Evolutionary conservation across 2,113 vertebrate species (phyloP).

Genomic region (Rallus limicola): DNA sequence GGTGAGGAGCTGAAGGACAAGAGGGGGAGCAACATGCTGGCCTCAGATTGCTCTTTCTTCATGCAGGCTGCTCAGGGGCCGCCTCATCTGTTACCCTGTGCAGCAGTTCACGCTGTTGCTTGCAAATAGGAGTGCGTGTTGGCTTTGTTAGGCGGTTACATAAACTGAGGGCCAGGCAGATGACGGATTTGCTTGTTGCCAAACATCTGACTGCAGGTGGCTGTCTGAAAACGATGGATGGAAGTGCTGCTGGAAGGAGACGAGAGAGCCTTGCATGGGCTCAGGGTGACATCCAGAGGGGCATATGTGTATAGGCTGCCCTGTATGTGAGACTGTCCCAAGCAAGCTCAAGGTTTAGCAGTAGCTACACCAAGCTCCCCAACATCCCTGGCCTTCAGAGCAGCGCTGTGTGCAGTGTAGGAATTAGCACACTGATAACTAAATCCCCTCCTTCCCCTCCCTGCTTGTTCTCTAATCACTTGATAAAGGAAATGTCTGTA

Average conservation of each 20-base stretch:
- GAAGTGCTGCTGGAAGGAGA: not conserved
- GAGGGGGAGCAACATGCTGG: accelerated
- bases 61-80: not conserved
- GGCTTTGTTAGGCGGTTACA: conserved; percentile 1
- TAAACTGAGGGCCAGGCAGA: conserved; percentile 55
- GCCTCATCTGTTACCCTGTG: not conserved
- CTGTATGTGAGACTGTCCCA: not conserved
- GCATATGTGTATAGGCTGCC: not conserved
- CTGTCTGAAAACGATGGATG: not conserved
- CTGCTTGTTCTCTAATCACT: not conserved
- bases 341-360: not conserved
- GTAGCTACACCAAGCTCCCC: not conserved
- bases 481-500: not conserved
- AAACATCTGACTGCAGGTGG: not conserved
- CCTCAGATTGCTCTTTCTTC: not conserved
- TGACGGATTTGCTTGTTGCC: conserved; percentile 45
- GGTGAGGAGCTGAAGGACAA: not conserved
- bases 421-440: not conserved
- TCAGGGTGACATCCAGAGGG: conserved; percentile 38
- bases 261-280: not conserved
- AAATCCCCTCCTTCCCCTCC: not conserved
- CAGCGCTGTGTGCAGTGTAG: not conserved
- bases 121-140: not conserved
- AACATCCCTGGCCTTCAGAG: not conserved
- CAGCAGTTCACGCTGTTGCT: not conserved